Percentiles rank a stretch among this genome's conserved stretches.
Conservation (phyloP, 2,113 vertebrate genomes). For the Salvator merianae region DNA sequence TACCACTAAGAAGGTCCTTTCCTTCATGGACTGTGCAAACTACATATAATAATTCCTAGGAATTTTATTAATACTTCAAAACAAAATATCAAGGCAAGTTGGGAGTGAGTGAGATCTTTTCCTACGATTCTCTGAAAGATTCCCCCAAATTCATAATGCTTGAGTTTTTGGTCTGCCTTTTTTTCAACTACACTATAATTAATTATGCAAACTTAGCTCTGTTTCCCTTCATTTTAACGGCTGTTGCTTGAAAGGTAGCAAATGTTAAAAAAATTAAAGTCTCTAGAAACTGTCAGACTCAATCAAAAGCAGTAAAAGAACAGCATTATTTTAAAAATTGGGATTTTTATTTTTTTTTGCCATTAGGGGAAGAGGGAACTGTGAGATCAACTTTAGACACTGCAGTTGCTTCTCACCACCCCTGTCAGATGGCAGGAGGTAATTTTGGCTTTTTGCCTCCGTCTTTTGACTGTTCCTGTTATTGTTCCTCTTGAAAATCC, state of each 20-base stretch:
- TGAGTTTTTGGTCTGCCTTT: not conserved
- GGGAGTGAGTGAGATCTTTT: too few relatives aligned
- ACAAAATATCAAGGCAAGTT: not conserved
- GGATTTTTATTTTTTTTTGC: not conserved
- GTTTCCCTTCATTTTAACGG: not conserved
- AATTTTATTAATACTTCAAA: not conserved
- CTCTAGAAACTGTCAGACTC: not conserved
- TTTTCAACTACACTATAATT: not conserved
- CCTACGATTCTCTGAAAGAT: not conserved
- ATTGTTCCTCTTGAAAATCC: too few relatives aligned
- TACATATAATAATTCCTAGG: too few relatives aligned
- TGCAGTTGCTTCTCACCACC: too few relatives aligned
- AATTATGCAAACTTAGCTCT: not conserved
- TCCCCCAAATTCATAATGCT: not conserved
- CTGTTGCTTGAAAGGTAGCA: not conserved
- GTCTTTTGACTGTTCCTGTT: too few relatives aligned
- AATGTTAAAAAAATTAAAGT: slow-evolving; percentile 7
- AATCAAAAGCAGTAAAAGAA: slow-evolving; percentile 2
- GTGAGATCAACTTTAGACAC: too few relatives aligned
- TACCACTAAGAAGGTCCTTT: too few relatives aligned
- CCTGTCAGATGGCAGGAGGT: too few relatives aligned
- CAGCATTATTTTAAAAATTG: slow-evolving; percentile 10
- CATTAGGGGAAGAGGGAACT: too few relatives aligned
- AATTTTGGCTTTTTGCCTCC: too few relatives aligned
- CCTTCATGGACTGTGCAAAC: too few relatives aligned